phyloP scores from a whole-genome alignment of 2,113 vertebrate genomes.

The Apeltes quadracus region DNA sequence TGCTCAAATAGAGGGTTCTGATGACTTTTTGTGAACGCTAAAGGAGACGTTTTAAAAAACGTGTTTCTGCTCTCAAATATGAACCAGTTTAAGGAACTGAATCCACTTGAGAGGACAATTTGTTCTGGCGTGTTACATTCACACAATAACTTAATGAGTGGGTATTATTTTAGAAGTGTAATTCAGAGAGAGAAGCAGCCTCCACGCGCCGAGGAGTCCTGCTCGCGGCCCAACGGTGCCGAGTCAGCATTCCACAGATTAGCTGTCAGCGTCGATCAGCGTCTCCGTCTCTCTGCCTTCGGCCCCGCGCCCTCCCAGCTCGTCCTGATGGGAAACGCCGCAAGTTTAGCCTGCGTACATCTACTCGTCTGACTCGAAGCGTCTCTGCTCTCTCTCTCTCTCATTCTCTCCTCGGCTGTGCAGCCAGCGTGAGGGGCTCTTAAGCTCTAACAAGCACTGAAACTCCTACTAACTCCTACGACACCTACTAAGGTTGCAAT shows the following conservation, averaged over 20 bases:
- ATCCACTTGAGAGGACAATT: constrained; percentile 9
- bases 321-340: constrained; percentile 29
- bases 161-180: constrained; percentile 35
- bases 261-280: constrained; percentile 54
- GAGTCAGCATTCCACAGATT: constrained; percentile 47
- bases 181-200: constrained; percentile 32
- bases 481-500: not conserved
- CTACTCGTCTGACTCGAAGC: constrained; percentile 21
- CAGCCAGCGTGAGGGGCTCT: not conserved
- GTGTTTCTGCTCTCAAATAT: constrained; percentile 17
- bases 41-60: not conserved
- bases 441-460: not conserved
- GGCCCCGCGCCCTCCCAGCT: constrained; percentile 7
- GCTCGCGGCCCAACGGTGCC: constrained; percentile 21
- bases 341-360: constrained; percentile 19
- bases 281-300: constrained; percentile 35
- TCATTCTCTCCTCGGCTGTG: not conserved
- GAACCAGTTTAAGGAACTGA: constrained; percentile 2
- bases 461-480: not conserved
- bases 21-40: not conserved
- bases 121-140: constrained; percentile 1
- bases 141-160: constrained; percentile 16
- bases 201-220: not conserved
- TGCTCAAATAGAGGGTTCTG: not conserved
- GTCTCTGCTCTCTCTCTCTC: not conserved